These are phyloP conservation scores for Sclerurus mexicanus DNA, from an alignment of 2,113 vertebrate genomes.

Conservation along the genomic window DNA sequence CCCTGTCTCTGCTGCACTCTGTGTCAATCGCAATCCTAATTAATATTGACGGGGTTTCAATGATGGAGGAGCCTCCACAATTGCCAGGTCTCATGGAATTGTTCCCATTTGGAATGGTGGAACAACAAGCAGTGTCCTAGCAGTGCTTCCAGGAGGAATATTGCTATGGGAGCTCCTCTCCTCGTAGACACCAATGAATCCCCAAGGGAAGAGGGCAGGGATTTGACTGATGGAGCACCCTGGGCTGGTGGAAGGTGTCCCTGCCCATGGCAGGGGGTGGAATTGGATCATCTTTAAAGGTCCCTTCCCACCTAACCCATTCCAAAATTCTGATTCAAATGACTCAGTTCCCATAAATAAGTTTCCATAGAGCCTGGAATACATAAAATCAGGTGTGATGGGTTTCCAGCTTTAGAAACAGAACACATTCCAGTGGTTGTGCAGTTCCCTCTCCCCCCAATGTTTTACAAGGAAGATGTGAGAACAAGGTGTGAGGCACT, in stretches of 20 bases:
- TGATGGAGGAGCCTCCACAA: background rate
- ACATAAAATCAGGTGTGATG: background rate
- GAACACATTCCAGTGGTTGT: background rate
- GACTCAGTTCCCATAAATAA: background rate
- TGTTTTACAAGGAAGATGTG: background rate
- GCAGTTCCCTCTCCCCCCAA: background rate
- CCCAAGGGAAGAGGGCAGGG: background rate
- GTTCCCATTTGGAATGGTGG: background rate
- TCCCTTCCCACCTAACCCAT: background rate
- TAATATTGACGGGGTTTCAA: accelerated
- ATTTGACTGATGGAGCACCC: background rate
- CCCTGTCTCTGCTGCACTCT: background rate
- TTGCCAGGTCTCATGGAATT: background rate
- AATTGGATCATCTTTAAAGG: background rate
- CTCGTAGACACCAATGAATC: accelerated
- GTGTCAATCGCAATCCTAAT: background rate
- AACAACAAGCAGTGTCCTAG: background rate
- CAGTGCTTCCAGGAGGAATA: background rate
- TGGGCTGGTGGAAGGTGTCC: accelerated
- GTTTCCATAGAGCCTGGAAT: background rate
- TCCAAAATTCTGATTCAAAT: background rate
- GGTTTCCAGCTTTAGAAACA: background rate
- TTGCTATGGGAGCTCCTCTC: background rate
- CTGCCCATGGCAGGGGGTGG: background rate
- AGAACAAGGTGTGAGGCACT: background rate